phyloP scores from a whole-genome alignment of 2,888 invertebrate species.

The Leptarthrus brevirostris region DNA sequence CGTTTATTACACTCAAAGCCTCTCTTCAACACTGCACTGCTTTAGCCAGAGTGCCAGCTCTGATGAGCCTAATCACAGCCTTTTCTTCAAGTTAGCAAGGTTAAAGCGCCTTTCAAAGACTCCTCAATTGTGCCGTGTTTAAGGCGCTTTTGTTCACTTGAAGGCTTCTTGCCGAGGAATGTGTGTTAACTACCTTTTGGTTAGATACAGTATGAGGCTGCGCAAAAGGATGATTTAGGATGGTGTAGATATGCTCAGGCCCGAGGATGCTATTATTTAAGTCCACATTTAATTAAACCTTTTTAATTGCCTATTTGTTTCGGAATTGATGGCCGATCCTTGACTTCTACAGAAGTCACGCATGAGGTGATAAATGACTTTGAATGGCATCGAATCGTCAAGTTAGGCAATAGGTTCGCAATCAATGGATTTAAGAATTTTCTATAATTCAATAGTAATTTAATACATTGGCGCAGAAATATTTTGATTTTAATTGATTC shows the following conservation, averaged over 20 bases:
- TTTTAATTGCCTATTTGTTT: slow-evolving; percentile 19
- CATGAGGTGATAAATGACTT: too few species aligned
- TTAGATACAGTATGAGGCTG: not conserved
- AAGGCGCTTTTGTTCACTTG: slow-evolving; percentile 24
- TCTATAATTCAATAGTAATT: too few species aligned
- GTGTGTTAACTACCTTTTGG: slow-evolving; percentile 22
- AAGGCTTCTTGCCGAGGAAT: slow-evolving; percentile 32
- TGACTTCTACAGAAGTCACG: slow-evolving; percentile 6
- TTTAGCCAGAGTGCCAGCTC: slow-evolving; percentile 6
- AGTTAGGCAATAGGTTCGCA: too few species aligned
- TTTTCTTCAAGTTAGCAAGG: slow-evolving; percentile 38
- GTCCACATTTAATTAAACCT: slow-evolving; percentile 33
- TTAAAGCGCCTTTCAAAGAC: slow-evolving; percentile 39
- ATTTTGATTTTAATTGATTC: too few species aligned
- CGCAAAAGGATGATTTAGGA: not conserved
- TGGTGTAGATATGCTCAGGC: not conserved
- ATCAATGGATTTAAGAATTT: too few species aligned
- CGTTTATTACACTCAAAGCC: slow-evolving; percentile 25
- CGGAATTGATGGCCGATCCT: slow-evolving; percentile 18
- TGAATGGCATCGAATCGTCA: too few species aligned
- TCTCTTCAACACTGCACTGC: not conserved
- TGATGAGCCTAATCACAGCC: slow-evolving; percentile 42
- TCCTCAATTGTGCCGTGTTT: slow-evolving; percentile 20
- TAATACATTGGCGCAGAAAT: too few species aligned
- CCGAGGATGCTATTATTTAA: slow-evolving; percentile 11